Evolutionary conservation across 2,888 invertebrate species (phyloP), one percentile per base, ranked within the genome.

Genomic region (Seladonia tumulorum): DNA sequence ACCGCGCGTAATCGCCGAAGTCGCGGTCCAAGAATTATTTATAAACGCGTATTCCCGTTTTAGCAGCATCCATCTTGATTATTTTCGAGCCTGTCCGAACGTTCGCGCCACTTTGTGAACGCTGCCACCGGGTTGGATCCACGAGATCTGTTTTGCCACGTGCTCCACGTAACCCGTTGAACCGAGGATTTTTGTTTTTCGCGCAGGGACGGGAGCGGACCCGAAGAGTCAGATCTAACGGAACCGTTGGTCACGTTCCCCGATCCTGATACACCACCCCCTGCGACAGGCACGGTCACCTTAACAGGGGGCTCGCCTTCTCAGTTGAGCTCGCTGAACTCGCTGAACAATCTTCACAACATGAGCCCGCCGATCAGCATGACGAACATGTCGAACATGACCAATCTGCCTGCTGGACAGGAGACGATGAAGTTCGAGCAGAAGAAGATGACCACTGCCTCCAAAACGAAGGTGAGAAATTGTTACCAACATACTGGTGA

Each of bases 391-490:
- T 94, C 92, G 53, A 92, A 91, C 57, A 94, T 94, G 70, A 89
- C 93, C 53, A 94, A 87, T 83, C 76, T 94, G 53, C 90, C 94
- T 79, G 88, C 93, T 47, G 93, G 93, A 35, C 93, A 95, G 87
- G 97, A 97, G 93, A 97, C 97, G 81, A 95, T 98, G 89, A 98
- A 98, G 94, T 98, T 97, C 94, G 98, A 98, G 95, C 97, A 98
- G 95, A 98, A 98, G 93, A 97, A 97, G 90, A 97, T 97, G 95
- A 97, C 97, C 87, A 97, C 97, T 79, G 97, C 97, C 83, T 97
- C 97, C 49, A 97, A 97, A 91, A 97, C 98, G 0, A 97, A 98
- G 95, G 96, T 96, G 92, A 94, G 35, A 35, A 35, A 35, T 35
- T 4, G 35, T 35, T 35, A 35, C 35, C 35, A 35, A 35, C 35